A percentile compares a stretch with the other conserved stretches of the same genome.
phyloP scores from a whole-genome alignment of 23 tunicate species.

The Styela clava region DNA sequence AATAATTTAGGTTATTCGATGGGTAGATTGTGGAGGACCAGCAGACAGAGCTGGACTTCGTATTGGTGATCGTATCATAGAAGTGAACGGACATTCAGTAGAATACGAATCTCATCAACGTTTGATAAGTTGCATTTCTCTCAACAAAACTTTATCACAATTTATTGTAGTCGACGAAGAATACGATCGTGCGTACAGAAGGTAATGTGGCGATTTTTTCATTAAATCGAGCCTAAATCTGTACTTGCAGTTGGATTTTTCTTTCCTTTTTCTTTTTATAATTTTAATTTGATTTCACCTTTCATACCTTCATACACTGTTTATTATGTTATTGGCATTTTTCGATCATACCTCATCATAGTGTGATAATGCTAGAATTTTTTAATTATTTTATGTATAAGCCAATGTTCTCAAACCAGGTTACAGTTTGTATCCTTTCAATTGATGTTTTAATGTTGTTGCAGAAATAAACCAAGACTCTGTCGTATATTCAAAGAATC shows the following conservation, averaged over 20 bases:
- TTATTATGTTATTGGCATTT: too few relatives aligned
- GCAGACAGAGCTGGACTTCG: slow-evolving; percentile 95
- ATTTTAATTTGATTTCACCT: too few relatives aligned
- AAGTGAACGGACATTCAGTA: slow-evolving; percentile 93
- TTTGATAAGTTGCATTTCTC: slow-evolving; percentile 56
- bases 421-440: too few relatives aligned
- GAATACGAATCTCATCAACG: slow-evolving; percentile 89
- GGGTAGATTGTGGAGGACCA: slow-evolving; percentile 99
- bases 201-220: slow-evolving; percentile 21
- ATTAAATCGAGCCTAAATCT: background rate
- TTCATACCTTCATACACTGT: too few relatives aligned
- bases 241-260: background rate
- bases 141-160: slow-evolving; percentile 41
- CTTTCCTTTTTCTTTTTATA: background rate
- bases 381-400: too few relatives aligned
- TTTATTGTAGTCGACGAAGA: slow-evolving; percentile 98
- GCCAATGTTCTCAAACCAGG: too few relatives aligned
- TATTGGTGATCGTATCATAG: slow-evolving; percentile 96
- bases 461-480: slow-evolving; percentile 91
- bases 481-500: slow-evolving; percentile 86
- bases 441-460: background rate
- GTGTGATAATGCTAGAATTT: too few relatives aligned
- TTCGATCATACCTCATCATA: too few relatives aligned
- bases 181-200: slow-evolving; percentile 77
- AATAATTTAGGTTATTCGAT: slow-evolving; percentile 70